These are phyloP conservation scores for Aviceda subcristata DNA, from an alignment of 2,113 vertebrate species.

Conservation along the genomic window DNA sequence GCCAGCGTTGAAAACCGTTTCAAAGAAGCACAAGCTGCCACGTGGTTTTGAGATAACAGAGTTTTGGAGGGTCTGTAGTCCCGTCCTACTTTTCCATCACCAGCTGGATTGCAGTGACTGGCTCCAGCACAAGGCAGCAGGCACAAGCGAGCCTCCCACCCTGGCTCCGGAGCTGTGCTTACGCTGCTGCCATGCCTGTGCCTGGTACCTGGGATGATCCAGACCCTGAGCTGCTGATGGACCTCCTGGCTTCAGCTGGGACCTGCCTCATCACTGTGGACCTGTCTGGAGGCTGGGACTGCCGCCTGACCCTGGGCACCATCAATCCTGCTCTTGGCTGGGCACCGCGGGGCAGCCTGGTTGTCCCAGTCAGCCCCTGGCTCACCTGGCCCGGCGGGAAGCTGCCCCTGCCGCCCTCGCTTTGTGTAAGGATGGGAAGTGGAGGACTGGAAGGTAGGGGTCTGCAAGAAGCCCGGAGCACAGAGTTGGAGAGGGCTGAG, in stretches of 20 bases:
- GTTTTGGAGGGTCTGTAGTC: not conserved
- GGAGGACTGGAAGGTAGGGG: not conserved
- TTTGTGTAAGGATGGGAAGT: not conserved
- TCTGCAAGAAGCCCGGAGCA: rapidly evolving
- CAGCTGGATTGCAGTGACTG: not conserved
- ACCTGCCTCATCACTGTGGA: not conserved
- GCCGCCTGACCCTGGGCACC: not conserved
- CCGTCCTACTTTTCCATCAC: not conserved
- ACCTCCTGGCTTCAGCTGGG: not conserved
- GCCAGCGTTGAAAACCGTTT: not conserved
- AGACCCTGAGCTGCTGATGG: not conserved
- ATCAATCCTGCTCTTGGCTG: not conserved
- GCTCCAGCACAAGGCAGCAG: not conserved
- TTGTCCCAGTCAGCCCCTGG: not conserved
- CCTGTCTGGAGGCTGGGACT: not conserved
- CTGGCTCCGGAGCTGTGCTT: not conserved
- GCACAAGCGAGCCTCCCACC: not conserved
- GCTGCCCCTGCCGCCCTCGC: not conserved
- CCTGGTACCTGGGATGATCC: not conserved
- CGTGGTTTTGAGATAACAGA: rapidly evolving
- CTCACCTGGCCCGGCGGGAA: not conserved
- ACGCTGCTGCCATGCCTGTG: not conserved
- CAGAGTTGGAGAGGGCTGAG: not conserved
- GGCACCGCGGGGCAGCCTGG: not conserved
- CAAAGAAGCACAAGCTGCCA: not conserved